Percentiles rank a stretch among this genome's conserved stretches.
Conservation (phyloP, 1,140 invertebrate genomes). For the Sinella curviseta region DNA sequence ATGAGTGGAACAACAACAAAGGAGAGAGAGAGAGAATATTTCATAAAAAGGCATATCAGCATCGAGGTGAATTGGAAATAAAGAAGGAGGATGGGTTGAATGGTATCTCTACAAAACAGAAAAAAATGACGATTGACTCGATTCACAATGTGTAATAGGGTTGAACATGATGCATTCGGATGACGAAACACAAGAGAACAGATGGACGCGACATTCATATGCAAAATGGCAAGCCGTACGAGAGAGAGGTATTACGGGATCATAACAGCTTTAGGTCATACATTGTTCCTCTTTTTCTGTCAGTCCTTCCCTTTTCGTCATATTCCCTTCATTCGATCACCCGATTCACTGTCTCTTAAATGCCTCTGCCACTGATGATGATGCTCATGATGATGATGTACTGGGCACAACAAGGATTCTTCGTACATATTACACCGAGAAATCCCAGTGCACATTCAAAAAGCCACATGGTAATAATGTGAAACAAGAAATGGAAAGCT, state of each 20-base stretch:
- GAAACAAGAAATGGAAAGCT: background rate
- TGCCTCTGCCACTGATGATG: too few relatives aligned
- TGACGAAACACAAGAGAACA: conserved; percentile 37
- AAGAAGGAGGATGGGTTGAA: conserved; percentile 17
- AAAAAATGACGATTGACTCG: conserved; percentile 20
- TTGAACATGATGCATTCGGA: conserved; percentile 15
- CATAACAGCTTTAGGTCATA: conserved; percentile 14
- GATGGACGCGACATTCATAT: conserved; percentile 48
- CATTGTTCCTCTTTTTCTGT: background rate
- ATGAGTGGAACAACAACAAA: conserved; percentile 33
- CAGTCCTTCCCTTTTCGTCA: background rate
- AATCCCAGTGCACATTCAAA: conserved; percentile 3
- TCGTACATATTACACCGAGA: too few relatives aligned
- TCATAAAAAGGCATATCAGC: too few relatives aligned
- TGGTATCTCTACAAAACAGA: background rate
- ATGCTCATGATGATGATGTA: too few relatives aligned
- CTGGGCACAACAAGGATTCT: too few relatives aligned
- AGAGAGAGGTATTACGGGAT: background rate
- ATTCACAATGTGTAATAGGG: conserved; percentile 2
- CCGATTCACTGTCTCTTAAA: conserved; percentile 1
- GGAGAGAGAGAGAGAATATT: too few relatives aligned
- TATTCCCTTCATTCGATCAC: background rate
- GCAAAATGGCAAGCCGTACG: conserved; percentile 33
- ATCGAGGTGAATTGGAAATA: conserved; percentile 24
- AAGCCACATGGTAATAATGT: conserved; percentile 14